Evolutionary conservation across 23 tunicate species (phyloP).

Genomic region (Styela clava): DNA sequence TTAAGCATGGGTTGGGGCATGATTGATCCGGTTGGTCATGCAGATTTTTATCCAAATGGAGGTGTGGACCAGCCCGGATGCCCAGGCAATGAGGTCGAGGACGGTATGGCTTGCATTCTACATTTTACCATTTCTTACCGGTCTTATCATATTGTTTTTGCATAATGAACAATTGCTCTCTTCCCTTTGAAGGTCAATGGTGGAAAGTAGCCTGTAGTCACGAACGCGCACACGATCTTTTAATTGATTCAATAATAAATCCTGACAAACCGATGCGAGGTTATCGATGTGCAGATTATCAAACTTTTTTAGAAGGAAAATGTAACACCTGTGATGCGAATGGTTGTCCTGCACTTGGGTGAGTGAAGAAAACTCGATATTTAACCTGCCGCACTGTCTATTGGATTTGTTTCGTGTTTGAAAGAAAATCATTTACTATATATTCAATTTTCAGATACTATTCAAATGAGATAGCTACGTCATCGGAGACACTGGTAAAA

Average conservation of each 20-base stretch:
- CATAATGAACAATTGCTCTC: not conserved
- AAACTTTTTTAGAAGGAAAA: slow-evolving; percentile 25
- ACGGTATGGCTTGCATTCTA: slow-evolving; percentile 33
- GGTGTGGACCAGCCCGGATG: slow-evolving; percentile 72
- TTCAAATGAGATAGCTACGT: slow-evolving; percentile 15
- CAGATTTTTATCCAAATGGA: slow-evolving; percentile 80
- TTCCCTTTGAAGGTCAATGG: slow-evolving; percentile 40
- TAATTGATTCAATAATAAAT: slow-evolving; percentile 48
- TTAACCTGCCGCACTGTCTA: not conserved
- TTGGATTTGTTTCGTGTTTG: too few species aligned
- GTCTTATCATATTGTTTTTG: not conserved
- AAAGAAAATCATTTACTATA: too few species aligned
- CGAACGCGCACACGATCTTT: slow-evolving; percentile 42
- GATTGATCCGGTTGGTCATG: slow-evolving; percentile 59
- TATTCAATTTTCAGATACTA: slow-evolving; percentile 18
- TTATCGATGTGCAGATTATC: slow-evolving; percentile 45
- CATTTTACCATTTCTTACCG: not conserved
- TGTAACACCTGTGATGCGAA: slow-evolving; percentile 30
- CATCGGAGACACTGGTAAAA: slow-evolving; percentile 10
- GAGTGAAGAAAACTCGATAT: not conserved
- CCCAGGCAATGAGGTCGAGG: slow-evolving; percentile 54
- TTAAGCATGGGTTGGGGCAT: slow-evolving; percentile 45
- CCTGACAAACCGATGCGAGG: slow-evolving; percentile 49
- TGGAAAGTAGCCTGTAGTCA: slow-evolving; percentile 63
- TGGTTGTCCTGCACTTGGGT: slow-evolving; percentile 55